phyloP scores from a whole-genome alignment of 2,113 vertebrate genomes.

The Neoarius graeffei region DNA sequence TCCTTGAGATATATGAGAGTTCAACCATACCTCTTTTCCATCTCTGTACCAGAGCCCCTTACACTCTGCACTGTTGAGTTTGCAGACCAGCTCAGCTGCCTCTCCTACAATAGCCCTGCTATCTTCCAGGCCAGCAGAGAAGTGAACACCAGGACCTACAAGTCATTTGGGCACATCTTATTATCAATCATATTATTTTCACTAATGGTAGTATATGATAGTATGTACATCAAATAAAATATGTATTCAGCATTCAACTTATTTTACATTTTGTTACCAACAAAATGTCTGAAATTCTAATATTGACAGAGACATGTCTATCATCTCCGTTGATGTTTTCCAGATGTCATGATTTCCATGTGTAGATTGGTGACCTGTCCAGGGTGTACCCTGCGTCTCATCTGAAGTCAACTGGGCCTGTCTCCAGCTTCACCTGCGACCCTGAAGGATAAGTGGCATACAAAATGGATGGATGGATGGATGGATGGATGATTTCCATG shows the following conservation, averaged over 20 bases:
- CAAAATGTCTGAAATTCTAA: not conserved
- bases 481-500: not conserved
- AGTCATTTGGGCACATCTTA: conserved; percentile 40
- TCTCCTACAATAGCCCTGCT: conserved; percentile 75
- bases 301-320: not conserved
- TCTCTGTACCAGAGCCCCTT: conserved; percentile 84
- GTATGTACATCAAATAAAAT: conserved; percentile 13
- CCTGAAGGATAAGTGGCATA: too few relatives aligned
- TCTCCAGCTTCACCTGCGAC: too few relatives aligned
- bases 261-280: not conserved
- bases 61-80: conserved; percentile 74
- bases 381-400: too few relatives aligned
- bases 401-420: too few relatives aligned
- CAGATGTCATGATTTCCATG: not conserved
- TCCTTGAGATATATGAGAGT: not conserved
- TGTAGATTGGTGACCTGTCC: not conserved
- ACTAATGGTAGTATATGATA: not conserved
- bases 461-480: too few relatives aligned
- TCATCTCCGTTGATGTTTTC: conserved; percentile 5
- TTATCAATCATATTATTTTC: not conserved
- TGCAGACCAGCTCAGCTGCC: conserved; percentile 76
- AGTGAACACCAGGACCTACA: conserved; percentile 73
- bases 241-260: conserved; percentile 10
- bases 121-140: conserved; percentile 78
- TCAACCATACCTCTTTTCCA: conserved; percentile 76